Conservation (phyloP, 2,113 vertebrate species). For the Coregonus clupeaformis region DNA sequence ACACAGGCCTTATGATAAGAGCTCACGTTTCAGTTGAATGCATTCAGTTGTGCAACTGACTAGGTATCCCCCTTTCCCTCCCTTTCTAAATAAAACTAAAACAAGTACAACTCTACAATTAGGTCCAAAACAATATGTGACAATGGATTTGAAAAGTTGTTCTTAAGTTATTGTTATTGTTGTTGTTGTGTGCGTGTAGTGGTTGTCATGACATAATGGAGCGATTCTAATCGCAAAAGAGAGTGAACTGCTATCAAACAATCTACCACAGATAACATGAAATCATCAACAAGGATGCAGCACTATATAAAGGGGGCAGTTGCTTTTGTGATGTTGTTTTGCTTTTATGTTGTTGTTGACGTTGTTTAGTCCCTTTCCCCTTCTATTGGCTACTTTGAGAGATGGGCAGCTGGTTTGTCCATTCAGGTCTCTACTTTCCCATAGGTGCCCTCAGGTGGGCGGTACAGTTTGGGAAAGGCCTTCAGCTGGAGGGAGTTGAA, state of each 20-base stretch:
- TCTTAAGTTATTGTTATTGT: neutral
- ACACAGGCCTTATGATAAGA: neutral
- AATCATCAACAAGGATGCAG: constrained; percentile 60
- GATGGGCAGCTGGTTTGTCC: constrained; percentile 38
- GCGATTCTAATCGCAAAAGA: constrained; percentile 36
- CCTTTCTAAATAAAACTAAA: constrained; percentile 1
- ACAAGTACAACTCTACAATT: constrained; percentile 11
- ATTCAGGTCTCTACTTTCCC: constrained; percentile 96
- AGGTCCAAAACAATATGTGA: neutral
- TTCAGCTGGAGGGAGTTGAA: constrained; percentile 98
- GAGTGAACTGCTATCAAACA: constrained; percentile 45
- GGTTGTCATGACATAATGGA: constrained; percentile 7
- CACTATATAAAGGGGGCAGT: constrained; percentile 50
- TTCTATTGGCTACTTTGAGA: constrained; percentile 32
- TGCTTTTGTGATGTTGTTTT: constrained; percentile 42
- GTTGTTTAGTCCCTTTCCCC: neutral
- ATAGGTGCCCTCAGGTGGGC: constrained; percentile 97
- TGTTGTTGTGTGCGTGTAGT: constrained; percentile 12
- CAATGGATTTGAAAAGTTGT: constrained; percentile 10
- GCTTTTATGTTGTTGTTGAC: constrained; percentile 27
- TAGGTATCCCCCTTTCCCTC: too few relatives aligned
- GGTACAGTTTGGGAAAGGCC: constrained; percentile 98
- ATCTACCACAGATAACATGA: constrained; percentile 57
- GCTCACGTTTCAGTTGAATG: too few relatives aligned
- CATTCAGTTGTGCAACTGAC: too few relatives aligned